Percentiles rank a stretch among this genome's conserved stretches.
Evolutionary conservation across 2,113 vertebrate genomes (phyloP).

Genomic region (Alces alces): DNA sequence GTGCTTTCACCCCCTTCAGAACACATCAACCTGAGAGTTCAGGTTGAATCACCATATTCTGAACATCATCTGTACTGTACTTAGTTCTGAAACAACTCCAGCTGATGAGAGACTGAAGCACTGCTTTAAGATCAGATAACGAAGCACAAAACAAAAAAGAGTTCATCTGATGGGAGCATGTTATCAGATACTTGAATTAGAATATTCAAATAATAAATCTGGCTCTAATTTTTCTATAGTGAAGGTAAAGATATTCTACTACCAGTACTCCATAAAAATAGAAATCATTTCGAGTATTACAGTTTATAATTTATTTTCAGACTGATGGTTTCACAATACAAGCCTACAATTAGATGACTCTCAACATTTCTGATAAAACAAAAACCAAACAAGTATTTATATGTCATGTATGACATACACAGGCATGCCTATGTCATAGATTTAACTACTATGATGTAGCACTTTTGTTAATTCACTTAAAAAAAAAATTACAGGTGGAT

Average conservation of each 20-base stretch:
- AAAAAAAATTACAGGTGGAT: background rate
- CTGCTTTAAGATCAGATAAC: background rate
- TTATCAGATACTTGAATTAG: background rate
- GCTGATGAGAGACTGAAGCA: background rate
- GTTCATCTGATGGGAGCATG: background rate
- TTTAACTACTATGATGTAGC: background rate
- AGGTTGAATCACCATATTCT: background rate
- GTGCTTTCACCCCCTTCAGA: background rate
- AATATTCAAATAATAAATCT: constrained; percentile 17
- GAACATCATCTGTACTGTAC: background rate
- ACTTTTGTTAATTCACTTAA: background rate
- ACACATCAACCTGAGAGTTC: background rate
- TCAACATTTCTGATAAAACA: constrained; percentile 15
- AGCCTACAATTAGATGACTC: background rate
- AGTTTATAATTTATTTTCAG: background rate
- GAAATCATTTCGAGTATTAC: background rate
- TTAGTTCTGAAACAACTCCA: background rate
- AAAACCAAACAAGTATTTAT: background rate
- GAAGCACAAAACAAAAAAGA: constrained; percentile 1
- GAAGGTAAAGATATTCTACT: constrained; percentile 11
- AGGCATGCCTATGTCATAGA: background rate
- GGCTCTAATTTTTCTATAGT: background rate
- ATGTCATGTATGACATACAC: background rate
- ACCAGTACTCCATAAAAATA: background rate
- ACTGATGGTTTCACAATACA: background rate